A percentile compares a stretch with the other conserved stretches of the same genome.
These are phyloP conservation scores for Myripristis murdjan DNA, from an alignment of 2,797 vertebrate species.

Conservation along the genomic window DNA sequence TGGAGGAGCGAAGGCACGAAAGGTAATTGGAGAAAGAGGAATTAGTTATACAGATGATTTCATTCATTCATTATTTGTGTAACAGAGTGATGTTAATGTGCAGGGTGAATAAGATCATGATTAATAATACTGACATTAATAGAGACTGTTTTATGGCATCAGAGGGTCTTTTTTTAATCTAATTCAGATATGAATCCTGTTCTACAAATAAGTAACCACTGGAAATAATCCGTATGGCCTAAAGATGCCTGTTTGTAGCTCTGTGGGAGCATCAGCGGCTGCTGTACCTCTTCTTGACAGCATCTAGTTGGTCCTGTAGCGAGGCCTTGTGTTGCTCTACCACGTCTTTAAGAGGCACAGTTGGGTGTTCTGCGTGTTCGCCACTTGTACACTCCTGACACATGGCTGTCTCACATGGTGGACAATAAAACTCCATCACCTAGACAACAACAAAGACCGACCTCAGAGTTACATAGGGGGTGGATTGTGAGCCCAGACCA, in stretches of 20 bases:
- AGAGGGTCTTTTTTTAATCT: no score
- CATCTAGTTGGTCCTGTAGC: conserved; percentile 92
- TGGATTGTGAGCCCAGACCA: not conserved
- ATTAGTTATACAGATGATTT: not conserved
- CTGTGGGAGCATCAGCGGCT: no score
- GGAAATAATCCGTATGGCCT: no score
- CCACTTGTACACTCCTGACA: conserved; percentile 95
- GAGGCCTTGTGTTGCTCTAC: conserved; percentile 97
- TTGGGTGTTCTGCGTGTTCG: conserved; percentile 95
- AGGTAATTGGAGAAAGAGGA: not conserved
- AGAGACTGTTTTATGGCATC: no score
- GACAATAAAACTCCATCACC: conserved; percentile 99
- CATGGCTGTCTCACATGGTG: conserved; percentile 97
- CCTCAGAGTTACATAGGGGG: not conserved
- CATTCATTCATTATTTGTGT: no score
- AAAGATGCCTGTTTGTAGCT: not conserved
- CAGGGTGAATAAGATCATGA: not conserved
- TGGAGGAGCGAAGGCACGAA: not conserved
- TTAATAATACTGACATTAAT: no score
- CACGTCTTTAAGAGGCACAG: conserved; percentile 95
- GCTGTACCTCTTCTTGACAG: conserved; percentile 92
- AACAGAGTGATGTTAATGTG: not conserved
- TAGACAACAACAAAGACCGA: conserved; percentile 55
- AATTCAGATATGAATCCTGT: no score
- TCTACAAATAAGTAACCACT: no score